Evolutionary conservation across 2,113 vertebrate genomes (phyloP), one percentile per base, ranked within the genome.

Genomic region (Neotragus moschatus): DNA sequence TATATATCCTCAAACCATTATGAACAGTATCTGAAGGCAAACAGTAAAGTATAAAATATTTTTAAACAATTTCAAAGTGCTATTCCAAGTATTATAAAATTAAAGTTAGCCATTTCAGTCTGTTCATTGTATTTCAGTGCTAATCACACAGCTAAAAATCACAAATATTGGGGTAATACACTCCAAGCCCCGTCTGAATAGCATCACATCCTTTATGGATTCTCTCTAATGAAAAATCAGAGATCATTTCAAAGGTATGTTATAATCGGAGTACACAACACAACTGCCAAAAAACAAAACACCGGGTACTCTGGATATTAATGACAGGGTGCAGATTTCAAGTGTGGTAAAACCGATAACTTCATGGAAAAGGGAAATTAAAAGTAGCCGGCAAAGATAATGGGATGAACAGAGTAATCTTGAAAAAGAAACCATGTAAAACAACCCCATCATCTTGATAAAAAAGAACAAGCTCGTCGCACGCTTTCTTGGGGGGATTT

Each of bases 351-450:
- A 98, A 97, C 70, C 96, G 97, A 96, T 96, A 98, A 98, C 91
- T 61, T 90, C 73, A 91, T 87, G 96, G 94, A 95, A 97, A 97
- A 84, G 97, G 97, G 97, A 97, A 98, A 99, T 98, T 98, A 98
- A 98, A 98, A 94, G 82, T 94, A 97, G 97, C 92, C 96, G 93
- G 97, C 70, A 96, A 98, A 98, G 97, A 98, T 97, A 98, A 98
- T 85, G 96, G 43, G 11, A 53, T 51, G 94, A 97, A 98, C 90
- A 97, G 1, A 89, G 80, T 90, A 66, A 94, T 43, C 96, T 55
- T 97, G 94, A 97, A 90, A 87, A 75, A 70, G 47, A 95, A 97
- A 94, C 33, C 87, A 94, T 30, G 98, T 96, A 98, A 97, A 98
- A 94, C 95, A 97, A 98, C 92, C 84, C 95, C 89, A 90, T 97